Evolutionary conservation across 2,113 vertebrate species (phyloP), one percentile per base, ranked within the genome.

Genomic region (Tympanuchus pallidicinctus): DNA sequence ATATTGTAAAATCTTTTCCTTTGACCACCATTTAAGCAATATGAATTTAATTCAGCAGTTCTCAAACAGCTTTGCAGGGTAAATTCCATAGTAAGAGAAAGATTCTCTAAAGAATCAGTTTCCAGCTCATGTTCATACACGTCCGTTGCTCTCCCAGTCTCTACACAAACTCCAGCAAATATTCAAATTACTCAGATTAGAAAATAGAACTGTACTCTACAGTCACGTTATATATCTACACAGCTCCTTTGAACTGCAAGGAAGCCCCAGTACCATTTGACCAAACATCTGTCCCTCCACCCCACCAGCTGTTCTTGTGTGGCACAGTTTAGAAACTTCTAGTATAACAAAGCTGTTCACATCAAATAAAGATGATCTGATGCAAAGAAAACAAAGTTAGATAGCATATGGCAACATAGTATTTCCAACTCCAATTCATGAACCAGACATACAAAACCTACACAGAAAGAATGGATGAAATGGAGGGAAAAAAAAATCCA

Each of bases 211-310:
- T 76, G 40, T 20, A 71, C 17, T 88, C 28, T 66, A 78, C 21
- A 90, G 19, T 73, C 28, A 28, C 47, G 86, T 59, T 72, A 19
- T 21, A 54, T 45, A 83, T 45, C 59, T 7, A 2, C 64, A 86
- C 60, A 54, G 67, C 22, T 82, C 45, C 78, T 95, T 89, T 95
- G 92, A 96, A 94, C 64, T 71, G 60, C 71, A 89, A 82, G 89
- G 94, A 90, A 91, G 65, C 42, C 89, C 87, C 78, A 67, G 17
- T 56, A 89, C 56, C 91, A 96, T 93, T 93, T 96, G 89, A 96
- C 91, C 95, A 96, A 95, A 93, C 96, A 95, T 95, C 94, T 96
- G 95, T 96, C 95, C 78, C 91, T 91, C 94, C 95, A 89, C 94
- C 91, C 92, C 78, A 89, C 82, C 92, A 94, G 91, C 87, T 96